Evolutionary conservation across 2,797 vertebrate genomes (phyloP).

Genomic region (Urocyon cinereoargenteus): DNA sequence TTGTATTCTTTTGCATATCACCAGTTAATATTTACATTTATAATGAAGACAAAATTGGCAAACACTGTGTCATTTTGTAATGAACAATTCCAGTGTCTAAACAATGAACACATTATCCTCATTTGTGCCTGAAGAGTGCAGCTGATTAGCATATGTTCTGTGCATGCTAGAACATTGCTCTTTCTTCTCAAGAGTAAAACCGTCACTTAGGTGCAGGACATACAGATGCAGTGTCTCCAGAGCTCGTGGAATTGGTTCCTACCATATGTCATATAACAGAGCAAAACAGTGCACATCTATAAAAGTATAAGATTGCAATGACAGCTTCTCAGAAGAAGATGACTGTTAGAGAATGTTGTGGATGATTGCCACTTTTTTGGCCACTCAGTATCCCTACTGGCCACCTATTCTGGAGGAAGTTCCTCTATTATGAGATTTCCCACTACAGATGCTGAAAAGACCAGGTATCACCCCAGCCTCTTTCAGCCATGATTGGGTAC

Average conservation of each 20-base stretch:
- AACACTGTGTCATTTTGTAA: conserved; percentile 95
- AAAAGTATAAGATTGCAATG: not conserved
- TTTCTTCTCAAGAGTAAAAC: conserved; percentile 89
- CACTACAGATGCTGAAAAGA: not conserved
- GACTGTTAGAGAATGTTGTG: not conserved
- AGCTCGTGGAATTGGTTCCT: conserved; percentile 82
- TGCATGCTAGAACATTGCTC: conserved; percentile 87
- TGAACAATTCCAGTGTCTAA: conserved; percentile 94
- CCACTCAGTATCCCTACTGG: not conserved
- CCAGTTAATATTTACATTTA: conserved; percentile 95
- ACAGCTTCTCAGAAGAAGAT: not conserved
- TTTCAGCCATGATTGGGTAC: not conserved
- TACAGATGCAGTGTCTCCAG: conserved; percentile 86
- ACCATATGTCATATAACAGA: conserved; percentile 78
- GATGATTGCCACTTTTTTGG: not conserved
- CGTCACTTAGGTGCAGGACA: conserved; percentile 83
- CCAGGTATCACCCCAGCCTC: not conserved
- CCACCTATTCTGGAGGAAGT: not conserved
- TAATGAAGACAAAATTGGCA: conserved; percentile 95
- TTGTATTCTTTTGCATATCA: conserved; percentile 94
- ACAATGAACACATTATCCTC: conserved; percentile 93
- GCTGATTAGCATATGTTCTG: conserved; percentile 93
- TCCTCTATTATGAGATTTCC: not conserved
- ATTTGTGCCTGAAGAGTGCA: conserved; percentile 91
- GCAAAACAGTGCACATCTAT: conserved; percentile 22